These are phyloP conservation scores for Phodopus roborovskii DNA, from an alignment of 2,113 vertebrate species.

Conservation along the genomic window DNA sequence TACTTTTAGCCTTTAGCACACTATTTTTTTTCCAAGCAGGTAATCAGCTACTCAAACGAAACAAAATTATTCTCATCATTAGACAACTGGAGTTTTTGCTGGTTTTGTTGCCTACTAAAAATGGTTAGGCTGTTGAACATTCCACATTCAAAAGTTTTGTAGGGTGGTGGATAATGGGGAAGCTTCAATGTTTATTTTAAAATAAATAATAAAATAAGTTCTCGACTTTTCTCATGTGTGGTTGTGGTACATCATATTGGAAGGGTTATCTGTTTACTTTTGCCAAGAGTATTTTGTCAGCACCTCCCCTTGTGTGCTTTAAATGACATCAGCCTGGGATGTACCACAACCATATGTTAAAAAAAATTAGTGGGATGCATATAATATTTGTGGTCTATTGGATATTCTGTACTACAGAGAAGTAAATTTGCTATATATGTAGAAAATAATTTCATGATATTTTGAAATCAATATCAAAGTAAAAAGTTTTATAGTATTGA, in stretches of 20 bases:
- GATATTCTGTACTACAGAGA: slow-evolving; percentile 43
- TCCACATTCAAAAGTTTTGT: slow-evolving; percentile 78
- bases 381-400: slow-evolving; percentile 31
- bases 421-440: slow-evolving; percentile 63
- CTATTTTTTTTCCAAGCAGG: slow-evolving; percentile 72
- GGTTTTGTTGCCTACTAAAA: slow-evolving; percentile 74
- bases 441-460: slow-evolving; percentile 56
- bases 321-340: slow-evolving; percentile 76
- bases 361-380: slow-evolving; percentile 22
- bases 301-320: slow-evolving; percentile 78
- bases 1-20: slow-evolving; percentile 74
- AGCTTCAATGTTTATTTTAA: slow-evolving; percentile 76
- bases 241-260: slow-evolving; percentile 79
- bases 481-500: slow-evolving; percentile 60
- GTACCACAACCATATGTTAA: slow-evolving; percentile 83
- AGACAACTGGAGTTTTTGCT: slow-evolving; percentile 72
- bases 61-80: slow-evolving; percentile 74
- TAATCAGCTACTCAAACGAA: slow-evolving; percentile 71
- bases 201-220: slow-evolving; percentile 76
- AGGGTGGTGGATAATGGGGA: slow-evolving; percentile 72
- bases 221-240: slow-evolving; percentile 79
- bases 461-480: slow-evolving; percentile 58
- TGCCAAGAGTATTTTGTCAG: slow-evolving; percentile 60
- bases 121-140: slow-evolving; percentile 78
- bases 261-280: slow-evolving; percentile 68